These are phyloP conservation scores for Helogale parvula DNA, from an alignment of 2,113 vertebrate species.

Conservation along the genomic window DNA sequence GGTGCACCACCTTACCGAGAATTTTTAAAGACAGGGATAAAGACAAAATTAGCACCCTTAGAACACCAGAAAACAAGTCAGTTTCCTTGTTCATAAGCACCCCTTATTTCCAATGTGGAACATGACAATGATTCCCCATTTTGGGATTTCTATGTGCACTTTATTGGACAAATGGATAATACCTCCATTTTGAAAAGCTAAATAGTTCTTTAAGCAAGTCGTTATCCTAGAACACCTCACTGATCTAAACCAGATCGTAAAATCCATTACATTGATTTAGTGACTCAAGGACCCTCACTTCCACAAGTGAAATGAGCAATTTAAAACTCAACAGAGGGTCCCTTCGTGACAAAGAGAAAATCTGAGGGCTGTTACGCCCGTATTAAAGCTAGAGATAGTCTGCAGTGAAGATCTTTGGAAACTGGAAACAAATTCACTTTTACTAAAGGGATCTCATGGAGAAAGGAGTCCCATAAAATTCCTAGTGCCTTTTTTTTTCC, in stretches of 20 bases:
- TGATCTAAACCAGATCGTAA: conserved; percentile 35
- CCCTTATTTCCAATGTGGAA: not conserved
- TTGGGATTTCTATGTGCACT: not conserved
- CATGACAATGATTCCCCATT: not conserved
- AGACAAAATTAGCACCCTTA: not conserved
- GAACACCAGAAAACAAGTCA: not conserved
- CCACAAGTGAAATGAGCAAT: conserved; percentile 40
- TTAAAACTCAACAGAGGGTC: conserved; percentile 14
- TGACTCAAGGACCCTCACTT: conserved; percentile 40
- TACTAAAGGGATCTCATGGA: conserved; percentile 9
- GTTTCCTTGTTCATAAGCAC: not conserved
- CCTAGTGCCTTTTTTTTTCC: not conserved
- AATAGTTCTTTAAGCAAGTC: conserved; percentile 50
- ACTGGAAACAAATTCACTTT: conserved; percentile 43
- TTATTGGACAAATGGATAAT: conserved; percentile 31
- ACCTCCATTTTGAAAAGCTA: conserved; percentile 32
- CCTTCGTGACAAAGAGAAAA: conserved; percentile 36
- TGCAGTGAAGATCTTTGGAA: conserved; percentile 37
- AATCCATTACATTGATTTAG: conserved; percentile 40
- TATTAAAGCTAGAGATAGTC: conserved; percentile 6
- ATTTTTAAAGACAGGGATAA: conserved; percentile 30
- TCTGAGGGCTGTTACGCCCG: not conserved
- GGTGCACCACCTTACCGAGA: not conserved
- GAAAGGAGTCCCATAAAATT: not conserved
- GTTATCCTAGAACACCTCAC: conserved; percentile 44